Evolutionary conservation across 2,797 vertebrate species (phyloP).

Genomic region (Mionectes olivaceus): DNA sequence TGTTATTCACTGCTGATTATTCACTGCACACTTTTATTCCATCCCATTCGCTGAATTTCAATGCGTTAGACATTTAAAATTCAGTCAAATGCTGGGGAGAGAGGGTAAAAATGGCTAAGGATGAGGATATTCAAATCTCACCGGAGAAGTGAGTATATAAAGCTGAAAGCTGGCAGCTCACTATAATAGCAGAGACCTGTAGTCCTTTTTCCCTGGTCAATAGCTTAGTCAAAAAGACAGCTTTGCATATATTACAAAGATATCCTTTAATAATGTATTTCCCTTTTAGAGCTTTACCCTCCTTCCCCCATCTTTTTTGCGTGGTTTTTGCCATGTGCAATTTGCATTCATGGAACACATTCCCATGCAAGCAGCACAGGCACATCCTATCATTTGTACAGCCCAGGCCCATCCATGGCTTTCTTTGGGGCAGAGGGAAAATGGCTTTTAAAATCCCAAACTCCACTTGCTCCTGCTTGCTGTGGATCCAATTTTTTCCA

Average conservation of each 20-base stretch:
- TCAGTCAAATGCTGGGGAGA: slow-evolving; percentile 23
- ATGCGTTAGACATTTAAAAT: slow-evolving; percentile 57
- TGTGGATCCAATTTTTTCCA: no score
- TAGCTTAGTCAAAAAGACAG: slow-evolving; percentile 40
- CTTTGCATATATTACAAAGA: slow-evolving; percentile 39
- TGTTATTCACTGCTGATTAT: slow-evolving; percentile 73
- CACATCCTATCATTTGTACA: not conserved
- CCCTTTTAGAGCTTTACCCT: not conserved
- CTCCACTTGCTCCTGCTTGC: not conserved
- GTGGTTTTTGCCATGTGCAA: not conserved
- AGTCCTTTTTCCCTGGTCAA: slow-evolving; percentile 27
- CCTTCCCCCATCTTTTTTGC: not conserved
- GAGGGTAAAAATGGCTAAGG: slow-evolving; percentile 54
- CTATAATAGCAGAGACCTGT: not conserved
- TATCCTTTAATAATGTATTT: slow-evolving; percentile 20
- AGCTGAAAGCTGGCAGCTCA: slow-evolving; percentile 18
- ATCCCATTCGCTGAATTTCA: slow-evolving; percentile 65
- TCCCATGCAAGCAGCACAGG: not conserved
- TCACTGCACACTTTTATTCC: slow-evolving; percentile 59
- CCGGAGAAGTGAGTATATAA: slow-evolving; percentile 40
- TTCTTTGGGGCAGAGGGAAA: not conserved
- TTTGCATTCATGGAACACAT: not conserved
- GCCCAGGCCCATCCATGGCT: not conserved
- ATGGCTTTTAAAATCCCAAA: not conserved
- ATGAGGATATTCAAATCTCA: slow-evolving; percentile 36